Conservation (phyloP, 2,113 vertebrate species). For the Engystomops pustulosus region DNA sequence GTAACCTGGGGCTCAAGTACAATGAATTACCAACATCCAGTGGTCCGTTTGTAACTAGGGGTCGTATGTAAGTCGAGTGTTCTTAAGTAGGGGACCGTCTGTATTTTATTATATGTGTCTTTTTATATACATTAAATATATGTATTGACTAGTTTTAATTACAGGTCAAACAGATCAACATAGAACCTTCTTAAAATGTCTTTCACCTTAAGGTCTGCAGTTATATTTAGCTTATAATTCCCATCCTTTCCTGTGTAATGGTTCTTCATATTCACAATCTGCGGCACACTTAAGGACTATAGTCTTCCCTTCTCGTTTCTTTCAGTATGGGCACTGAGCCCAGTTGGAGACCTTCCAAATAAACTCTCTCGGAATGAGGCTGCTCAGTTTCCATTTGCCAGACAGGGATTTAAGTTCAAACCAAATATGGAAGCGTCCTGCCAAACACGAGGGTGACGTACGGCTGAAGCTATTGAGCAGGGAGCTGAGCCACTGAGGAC, state of each 20-base stretch:
- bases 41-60: too few relatives aligned
- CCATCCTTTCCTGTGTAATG: neutral
- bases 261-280: slow-evolving; percentile 1
- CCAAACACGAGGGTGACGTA: slow-evolving; percentile 64
- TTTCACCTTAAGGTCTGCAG: neutral
- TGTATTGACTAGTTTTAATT: too few relatives aligned
- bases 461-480: slow-evolving; percentile 64
- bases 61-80: too few relatives aligned
- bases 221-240: slow-evolving; percentile 4
- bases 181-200: too few relatives aligned
- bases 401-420: slow-evolving; percentile 67
- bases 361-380: slow-evolving; percentile 66
- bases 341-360: slow-evolving; percentile 62
- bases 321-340: slow-evolving; percentile 56
- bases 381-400: slow-evolving; percentile 65
- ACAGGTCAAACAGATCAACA: too few relatives aligned
- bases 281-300: slow-evolving; percentile 27
- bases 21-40: too few relatives aligned
- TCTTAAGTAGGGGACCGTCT: too few relatives aligned
- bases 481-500: slow-evolving; percentile 61
- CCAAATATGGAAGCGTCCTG: slow-evolving; percentile 69
- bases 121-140: too few relatives aligned
- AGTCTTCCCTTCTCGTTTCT: slow-evolving; percentile 42
- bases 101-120: too few relatives aligned
- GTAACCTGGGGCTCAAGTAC: too few relatives aligned